Base-by-base conservation (phyloP, 2,888 invertebrate species). In the Drosophila antonietae region DNA sequence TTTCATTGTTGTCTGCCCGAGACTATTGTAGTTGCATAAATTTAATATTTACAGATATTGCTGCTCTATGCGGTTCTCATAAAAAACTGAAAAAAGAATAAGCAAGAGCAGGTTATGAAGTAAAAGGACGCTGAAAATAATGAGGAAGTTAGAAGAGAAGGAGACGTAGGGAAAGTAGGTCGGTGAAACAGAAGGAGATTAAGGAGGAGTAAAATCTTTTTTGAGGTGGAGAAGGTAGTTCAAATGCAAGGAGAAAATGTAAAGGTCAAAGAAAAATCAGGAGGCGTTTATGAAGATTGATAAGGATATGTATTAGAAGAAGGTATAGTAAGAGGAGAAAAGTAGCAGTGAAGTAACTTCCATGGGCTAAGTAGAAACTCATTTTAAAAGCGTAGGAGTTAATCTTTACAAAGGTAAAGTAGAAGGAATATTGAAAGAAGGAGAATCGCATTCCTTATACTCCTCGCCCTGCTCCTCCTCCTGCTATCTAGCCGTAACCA, bases 1-100 rank as follows among this genome's bases (percentile, higher is more conserved):
- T n/a, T 53, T 20, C 39, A 55, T 55, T 43, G 20, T 43, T 56
- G 15, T 43, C 41, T 51, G n/a, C 20, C 63, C 31, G 14, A n/a
- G 37, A 10, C 52, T 18, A 20, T 37, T 56, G 35, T 8, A 14
- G 12, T n/a, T 20, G 63, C 44, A 61, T 37, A 10, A n/a, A 15
- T 47, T 43, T 15, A 35, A 15, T 28, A 28, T 49, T 28, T n/a
- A 2, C 15, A 15, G 23, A 53, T 37, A 53, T 53, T 23, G 23
- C 52, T 35, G 1, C 14, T 37, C 52, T 53, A 53, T 53, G 52
- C 37, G 52, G 23, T 37, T 53, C 52, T 37, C 52, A 53, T 15
- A 18, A 23, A 53, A 14, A 1, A 5, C n/a, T n/a, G n/a, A 37
- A 15, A 20, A 23, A 53, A 20, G 41, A 41, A n/a, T 7, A 35